A percentile compares a stretch with the other conserved stretches of the same genome.
Conservation (phyloP, 37 sponge, comb jelly and placozoan genomes). For the Eunapius fragilis region DNA sequence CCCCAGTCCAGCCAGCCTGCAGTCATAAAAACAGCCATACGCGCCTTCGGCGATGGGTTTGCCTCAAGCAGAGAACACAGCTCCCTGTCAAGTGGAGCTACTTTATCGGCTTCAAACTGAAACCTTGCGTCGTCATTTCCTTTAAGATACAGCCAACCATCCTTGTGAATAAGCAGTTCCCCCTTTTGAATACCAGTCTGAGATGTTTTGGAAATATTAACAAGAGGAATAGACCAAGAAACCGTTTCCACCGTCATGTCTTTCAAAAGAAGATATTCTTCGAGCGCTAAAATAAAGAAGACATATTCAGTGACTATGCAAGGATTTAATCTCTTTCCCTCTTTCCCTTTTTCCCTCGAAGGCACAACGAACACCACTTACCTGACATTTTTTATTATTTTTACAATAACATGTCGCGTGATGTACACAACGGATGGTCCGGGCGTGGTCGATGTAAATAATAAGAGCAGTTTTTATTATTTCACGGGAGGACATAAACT, state of each 20-base stretch:
- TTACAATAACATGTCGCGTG: too few relatives aligned
- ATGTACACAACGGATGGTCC: too few relatives aligned
- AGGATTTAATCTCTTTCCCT: too few relatives aligned
- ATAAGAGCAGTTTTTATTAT: too few relatives aligned
- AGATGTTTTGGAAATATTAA: neutral
- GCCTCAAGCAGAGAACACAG: constrained; percentile 28
- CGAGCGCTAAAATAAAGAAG: neutral
- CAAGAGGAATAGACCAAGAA: neutral
- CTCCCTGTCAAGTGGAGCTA: constrained; percentile 18
- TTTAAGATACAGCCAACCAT: neutral
- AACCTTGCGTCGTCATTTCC: constrained; percentile 21
- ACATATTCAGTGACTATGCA: too few relatives aligned
- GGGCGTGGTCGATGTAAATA: too few relatives aligned
- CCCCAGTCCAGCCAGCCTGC: constrained; percentile 18
- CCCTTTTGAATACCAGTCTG: constrained; percentile 10
- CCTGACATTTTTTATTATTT: too few relatives aligned
- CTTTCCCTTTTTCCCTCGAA: too few relatives aligned
- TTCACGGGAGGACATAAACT: too few relatives aligned
- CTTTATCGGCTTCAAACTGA: constrained; percentile 3
- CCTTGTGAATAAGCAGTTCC: constrained; percentile 26
- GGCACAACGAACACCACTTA: too few relatives aligned
- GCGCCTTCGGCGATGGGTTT: neutral
- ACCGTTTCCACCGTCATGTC: neutral
- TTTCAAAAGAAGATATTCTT: neutral
- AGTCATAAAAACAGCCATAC: neutral